A percentile compares a stretch with the other conserved stretches of the same genome.
Conservation (phyloP, 2,797 vertebrate species). For the Telmatherina bonti region DNA sequence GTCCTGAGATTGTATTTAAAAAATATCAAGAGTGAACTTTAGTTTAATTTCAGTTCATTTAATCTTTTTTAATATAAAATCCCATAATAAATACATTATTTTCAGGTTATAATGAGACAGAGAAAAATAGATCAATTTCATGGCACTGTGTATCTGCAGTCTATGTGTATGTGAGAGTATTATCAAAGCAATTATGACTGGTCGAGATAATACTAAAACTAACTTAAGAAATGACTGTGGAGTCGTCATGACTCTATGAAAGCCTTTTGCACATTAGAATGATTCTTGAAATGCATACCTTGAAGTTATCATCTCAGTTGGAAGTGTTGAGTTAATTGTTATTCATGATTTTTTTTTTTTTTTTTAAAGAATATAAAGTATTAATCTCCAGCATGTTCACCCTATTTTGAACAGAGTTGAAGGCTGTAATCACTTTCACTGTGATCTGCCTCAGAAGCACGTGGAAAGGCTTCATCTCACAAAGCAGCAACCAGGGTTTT, state of each 20-base stretch:
- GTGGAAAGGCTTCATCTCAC: slow-evolving; percentile 5
- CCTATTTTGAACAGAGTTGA: neutral
- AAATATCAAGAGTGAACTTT: too few relatives aligned
- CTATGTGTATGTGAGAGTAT: neutral
- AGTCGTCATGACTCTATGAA: neutral
- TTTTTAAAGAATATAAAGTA: slow-evolving; percentile 13
- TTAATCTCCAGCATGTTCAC: neutral
- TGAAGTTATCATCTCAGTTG: neutral
- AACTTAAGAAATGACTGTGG: neutral
- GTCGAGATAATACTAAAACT: neutral
- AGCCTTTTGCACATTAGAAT: neutral
- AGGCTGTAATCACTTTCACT: neutral
- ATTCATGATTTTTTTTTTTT: neutral
- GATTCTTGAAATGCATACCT: neutral
- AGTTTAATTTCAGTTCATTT: too few relatives aligned
- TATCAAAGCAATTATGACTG: neutral
- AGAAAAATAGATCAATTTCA: neutral
- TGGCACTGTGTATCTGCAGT: neutral
- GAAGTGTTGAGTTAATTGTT: neutral
- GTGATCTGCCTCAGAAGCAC: slow-evolving; percentile 1
- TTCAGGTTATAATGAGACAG: neutral
- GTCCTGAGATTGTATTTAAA: too few relatives aligned
- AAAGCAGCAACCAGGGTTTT: slow-evolving; percentile 11
- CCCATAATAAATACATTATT: too few relatives aligned
- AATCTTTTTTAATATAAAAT: too few relatives aligned